A percentile compares a stretch with the other conserved stretches of the same genome.
Evolutionary conservation across 2,113 vertebrate species (phyloP).

Genomic region (Cyprinodon brontotheroides): DNA sequence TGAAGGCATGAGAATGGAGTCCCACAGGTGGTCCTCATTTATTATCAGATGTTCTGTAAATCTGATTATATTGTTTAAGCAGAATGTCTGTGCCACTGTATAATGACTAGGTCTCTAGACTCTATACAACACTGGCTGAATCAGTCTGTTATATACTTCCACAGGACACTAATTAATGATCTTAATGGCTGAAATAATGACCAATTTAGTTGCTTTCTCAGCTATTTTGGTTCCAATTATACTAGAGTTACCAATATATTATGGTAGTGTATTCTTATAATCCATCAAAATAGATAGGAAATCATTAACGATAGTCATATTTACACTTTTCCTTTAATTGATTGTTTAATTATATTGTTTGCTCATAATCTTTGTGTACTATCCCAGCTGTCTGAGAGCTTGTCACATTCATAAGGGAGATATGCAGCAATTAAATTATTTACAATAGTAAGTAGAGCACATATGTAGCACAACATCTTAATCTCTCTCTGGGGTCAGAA

Average conservation of each 20-base stretch:
- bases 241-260: not conserved
- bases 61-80: constrained; percentile 32
- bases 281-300: not conserved
- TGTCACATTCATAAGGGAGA: not conserved
- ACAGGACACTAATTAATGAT: not conserved
- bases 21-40: constrained; percentile 52
- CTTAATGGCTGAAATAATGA: not conserved
- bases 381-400: not conserved
- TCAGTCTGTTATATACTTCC: not conserved
- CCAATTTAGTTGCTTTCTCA: not conserved
- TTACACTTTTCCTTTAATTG: not conserved
- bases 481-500: not conserved
- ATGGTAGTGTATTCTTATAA: not conserved
- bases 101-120: not conserved
- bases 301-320: not conserved
- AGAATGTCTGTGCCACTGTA: not conserved
- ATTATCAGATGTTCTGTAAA: constrained; percentile 36
- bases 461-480: not conserved
- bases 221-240: not conserved
- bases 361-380: not conserved
- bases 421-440: not conserved
- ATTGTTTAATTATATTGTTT: not conserved
- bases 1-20: constrained; percentile 66
- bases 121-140: not conserved
- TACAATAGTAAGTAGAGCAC: not conserved